phyloP scores from a whole-genome alignment of 2,113 vertebrate species.

The Gavia stellata region DNA sequence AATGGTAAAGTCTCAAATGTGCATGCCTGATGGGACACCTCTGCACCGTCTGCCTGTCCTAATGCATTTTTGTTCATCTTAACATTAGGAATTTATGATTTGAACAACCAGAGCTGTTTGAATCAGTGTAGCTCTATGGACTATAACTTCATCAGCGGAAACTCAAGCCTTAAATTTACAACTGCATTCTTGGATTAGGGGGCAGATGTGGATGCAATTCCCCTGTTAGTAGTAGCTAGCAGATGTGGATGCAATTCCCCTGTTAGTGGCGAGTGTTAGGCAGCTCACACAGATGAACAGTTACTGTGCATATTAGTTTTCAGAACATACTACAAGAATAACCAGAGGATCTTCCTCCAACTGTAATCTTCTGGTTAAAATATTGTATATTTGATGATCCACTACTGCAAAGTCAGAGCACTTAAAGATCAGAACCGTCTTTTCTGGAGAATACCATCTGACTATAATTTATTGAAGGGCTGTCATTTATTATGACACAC shows the following conservation, averaged over 20 bases:
- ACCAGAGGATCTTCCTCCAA: not conserved
- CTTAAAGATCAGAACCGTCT: not conserved
- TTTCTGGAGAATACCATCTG: not conserved
- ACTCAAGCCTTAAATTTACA: not conserved
- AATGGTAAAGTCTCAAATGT: not conserved
- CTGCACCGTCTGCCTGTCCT: not conserved
- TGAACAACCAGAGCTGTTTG: not conserved
- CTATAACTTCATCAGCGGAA: not conserved
- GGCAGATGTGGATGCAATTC: not conserved
- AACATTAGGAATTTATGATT: not conserved
- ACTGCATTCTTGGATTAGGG: not conserved
- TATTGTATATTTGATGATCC: not conserved
- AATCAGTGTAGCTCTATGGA: not conserved
- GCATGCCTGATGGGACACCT: not conserved
- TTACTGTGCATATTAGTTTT: not conserved
- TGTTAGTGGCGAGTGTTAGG: rapidly evolving
- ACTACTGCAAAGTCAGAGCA: not conserved
- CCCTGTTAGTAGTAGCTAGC: rapidly evolving
- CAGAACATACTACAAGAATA: not conserved
- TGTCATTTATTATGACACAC: not conserved
- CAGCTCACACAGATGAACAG: not conserved
- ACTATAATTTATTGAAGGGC: not conserved
- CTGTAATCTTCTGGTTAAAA: not conserved
- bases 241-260: not conserved
- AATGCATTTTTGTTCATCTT: not conserved